Evolutionary conservation across 2,797 vertebrate species (phyloP).

Genomic region (Clarias platycephalus): DNA sequence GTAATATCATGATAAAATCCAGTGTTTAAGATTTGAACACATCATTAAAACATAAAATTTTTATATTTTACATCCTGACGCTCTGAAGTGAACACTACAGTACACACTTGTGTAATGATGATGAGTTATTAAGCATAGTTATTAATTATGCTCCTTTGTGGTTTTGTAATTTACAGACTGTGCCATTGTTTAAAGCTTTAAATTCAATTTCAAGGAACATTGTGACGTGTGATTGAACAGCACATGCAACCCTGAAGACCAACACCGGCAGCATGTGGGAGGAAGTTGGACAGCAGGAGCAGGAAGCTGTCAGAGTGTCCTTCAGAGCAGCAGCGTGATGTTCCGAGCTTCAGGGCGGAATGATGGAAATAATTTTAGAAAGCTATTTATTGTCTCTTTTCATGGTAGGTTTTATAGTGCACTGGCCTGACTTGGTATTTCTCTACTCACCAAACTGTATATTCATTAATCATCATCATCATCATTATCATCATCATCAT

Average conservation of each 20-base stretch:
- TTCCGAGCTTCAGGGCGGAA: conserved; percentile 27
- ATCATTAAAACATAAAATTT: background rate
- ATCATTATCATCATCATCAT: no score
- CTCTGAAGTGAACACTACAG: background rate
- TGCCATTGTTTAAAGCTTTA: background rate
- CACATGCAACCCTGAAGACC: background rate
- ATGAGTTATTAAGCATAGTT: background rate
- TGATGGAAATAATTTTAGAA: conserved; percentile 24
- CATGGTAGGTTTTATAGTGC: background rate
- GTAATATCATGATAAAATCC: background rate
- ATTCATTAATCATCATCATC: background rate
- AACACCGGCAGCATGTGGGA: conserved; percentile 20
- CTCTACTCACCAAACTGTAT: background rate
- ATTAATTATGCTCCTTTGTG: background rate
- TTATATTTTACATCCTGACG: background rate
- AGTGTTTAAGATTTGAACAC: background rate
- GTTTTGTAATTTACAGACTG: background rate
- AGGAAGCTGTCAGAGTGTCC: conserved; percentile 39
- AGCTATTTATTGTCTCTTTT: background rate
- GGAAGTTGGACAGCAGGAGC: conserved; percentile 23
- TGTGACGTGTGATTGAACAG: background rate
- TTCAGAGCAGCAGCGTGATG: conserved; percentile 23
- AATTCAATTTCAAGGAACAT: background rate
- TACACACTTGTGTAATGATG: background rate
- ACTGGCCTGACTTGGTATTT: background rate